Conservation (phyloP, 2,113 vertebrate genomes). For the Pelecanoides urinatrix region DNA sequence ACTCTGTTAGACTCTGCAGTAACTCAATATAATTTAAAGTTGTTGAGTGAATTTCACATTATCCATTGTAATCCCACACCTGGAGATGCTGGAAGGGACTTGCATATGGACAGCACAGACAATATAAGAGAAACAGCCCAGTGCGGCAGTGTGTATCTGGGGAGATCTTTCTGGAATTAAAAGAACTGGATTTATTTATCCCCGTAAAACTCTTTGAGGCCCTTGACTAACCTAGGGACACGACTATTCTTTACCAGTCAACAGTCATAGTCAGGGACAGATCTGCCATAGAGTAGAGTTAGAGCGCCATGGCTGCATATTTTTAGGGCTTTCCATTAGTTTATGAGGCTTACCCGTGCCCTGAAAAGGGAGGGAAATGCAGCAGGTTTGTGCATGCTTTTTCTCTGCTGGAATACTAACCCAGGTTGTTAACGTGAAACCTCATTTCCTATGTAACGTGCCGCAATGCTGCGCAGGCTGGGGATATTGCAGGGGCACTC, state of each 20-base stretch:
- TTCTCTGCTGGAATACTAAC: background rate
- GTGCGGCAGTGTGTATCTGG: background rate
- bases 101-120: background rate
- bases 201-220: background rate
- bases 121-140: background rate
- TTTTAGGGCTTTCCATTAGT: background rate
- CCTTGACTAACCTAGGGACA: background rate
- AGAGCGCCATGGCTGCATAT: background rate
- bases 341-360: background rate
- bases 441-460: accelerated
- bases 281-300: background rate
- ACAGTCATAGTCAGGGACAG: background rate
- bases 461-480: accelerated
- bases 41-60: background rate
- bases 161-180: background rate
- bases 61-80: background rate
- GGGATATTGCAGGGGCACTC: background rate
- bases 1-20: background rate
- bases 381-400: background rate
- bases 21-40: background rate
- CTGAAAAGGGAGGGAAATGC: background rate
- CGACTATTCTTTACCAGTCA: background rate
- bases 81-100: background rate
- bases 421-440: background rate
- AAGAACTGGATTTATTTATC: background rate